Evolutionary conservation across 2,797 vertebrate genomes (phyloP), one percentile per base, ranked within the genome.

Genomic region (Sebastes diaconus): DNA sequence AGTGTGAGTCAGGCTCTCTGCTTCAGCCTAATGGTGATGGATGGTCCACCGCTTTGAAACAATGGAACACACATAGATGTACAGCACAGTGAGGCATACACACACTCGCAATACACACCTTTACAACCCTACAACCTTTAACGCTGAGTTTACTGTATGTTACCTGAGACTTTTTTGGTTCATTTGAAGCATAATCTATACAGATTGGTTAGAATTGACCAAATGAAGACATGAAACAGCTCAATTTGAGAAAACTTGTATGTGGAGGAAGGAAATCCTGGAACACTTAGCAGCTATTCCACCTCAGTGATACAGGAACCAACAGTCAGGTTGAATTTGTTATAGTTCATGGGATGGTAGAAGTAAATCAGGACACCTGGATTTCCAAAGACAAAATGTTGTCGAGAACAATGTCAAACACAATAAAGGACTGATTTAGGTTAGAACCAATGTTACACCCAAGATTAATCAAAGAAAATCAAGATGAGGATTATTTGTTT

Each of bases 11-110:
- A 70, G 89, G 79, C 88, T 90, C 87, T 81, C 27, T 73, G 87
- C 84, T 90, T 89, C 87, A 82, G 59, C 80, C 75, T 94, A 93
- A 95, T 94, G 83, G 90, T 94, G 94, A 95, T 94, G 89, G 93
- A 95, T 95, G 90, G 86, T 81, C 79, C 87, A 73, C 64, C 68
- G 74, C 91, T 91, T 85, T 88, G 84, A 93, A 92, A 94, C 93
- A 93, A 93, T 93, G 92, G 89, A 80, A 69, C 90, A 84, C 87
- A 86, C 87, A 88, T 52, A 87, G 61, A 83, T 70, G 83, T 80
- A 86, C 64, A 84, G 80, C 74, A 74, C 73, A 86, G 70, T 24
- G 18, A 75, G 32, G 12, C 30, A 30, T 4, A 1, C 32, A 25
- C 68, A 67, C 46, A 73, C 55, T 22, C 32, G 65, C 64, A 78